A percentile compares a stretch with the other conserved stretches of the same genome.
Conservation (phyloP, 2,113 vertebrate species). For the Stomatorhinus ivindoensis region DNA sequence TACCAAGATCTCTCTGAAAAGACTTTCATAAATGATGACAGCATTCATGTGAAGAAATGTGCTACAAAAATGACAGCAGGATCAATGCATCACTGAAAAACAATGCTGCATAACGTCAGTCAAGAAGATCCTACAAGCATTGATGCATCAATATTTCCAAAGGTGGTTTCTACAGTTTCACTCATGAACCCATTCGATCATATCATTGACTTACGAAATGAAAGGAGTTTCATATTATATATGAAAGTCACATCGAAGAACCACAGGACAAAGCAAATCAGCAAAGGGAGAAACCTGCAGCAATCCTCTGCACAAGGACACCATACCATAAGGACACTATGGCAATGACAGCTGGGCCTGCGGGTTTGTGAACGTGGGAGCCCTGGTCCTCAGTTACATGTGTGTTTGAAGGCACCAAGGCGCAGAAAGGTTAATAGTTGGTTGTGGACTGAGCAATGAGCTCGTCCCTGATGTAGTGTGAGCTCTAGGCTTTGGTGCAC, state of each 20-base stretch:
- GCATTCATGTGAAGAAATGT: not conserved
- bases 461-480: not conserved
- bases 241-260: not conserved
- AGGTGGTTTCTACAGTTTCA: not conserved
- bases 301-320: not conserved
- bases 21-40: not conserved
- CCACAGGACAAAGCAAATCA: not conserved
- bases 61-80: not conserved
- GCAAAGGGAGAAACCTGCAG: not conserved
- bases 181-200: not conserved
- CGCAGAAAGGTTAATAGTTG: not conserved
- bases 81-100: not conserved
- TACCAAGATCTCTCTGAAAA: not conserved
- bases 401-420: not conserved
- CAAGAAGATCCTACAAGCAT: not conserved
- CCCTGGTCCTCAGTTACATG: not conserved
- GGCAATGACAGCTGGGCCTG: not conserved
- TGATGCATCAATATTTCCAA: not conserved
- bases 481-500: not conserved
- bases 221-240: conserved; percentile 5
- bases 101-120: not conserved
- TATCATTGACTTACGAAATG: not conserved
- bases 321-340: not conserved
- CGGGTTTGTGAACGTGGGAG: not conserved
- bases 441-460: not conserved